phyloP scores from a whole-genome alignment of 1,140 invertebrate species.

The Fopius arisanus region DNA sequence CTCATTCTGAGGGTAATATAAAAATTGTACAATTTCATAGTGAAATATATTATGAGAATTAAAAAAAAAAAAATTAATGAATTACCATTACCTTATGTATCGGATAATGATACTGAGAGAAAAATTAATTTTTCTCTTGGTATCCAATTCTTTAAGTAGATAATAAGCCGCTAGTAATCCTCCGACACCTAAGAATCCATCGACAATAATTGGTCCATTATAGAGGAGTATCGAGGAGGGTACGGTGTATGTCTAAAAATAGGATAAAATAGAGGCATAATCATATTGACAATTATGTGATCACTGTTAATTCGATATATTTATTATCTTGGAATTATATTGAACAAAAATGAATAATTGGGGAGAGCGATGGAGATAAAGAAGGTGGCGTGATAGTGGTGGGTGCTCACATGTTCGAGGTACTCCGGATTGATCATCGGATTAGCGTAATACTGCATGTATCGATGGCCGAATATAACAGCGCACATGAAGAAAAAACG shows the following conservation, averaged over 20 bases:
- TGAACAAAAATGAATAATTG: too few relatives aligned
- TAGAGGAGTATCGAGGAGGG: slow-evolving; percentile 38
- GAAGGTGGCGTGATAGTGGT: too few relatives aligned
- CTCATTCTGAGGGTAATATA: too few relatives aligned
- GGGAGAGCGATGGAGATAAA: too few relatives aligned
- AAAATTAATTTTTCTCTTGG: slow-evolving; percentile 45
- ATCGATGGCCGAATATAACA: slow-evolving; percentile 42
- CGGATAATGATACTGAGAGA: slow-evolving; percentile 41
- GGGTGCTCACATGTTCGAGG: slow-evolving; percentile 43
- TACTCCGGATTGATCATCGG: slow-evolving; percentile 36
- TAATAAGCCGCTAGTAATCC: slow-evolving; percentile 49
- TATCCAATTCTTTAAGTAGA: slow-evolving; percentile 49
- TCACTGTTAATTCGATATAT: too few relatives aligned
- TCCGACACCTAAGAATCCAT: slow-evolving; percentile 53
- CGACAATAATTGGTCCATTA: slow-evolving; percentile 51
- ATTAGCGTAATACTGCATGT: slow-evolving; percentile 40
- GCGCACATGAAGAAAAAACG: slow-evolving; percentile 39
- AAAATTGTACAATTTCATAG: too few relatives aligned
- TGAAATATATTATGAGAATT: too few relatives aligned
- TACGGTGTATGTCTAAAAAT: not conserved
- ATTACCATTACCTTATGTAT: slow-evolving; percentile 42
- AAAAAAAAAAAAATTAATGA: slow-evolving; percentile 13
- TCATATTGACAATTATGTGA: too few relatives aligned
- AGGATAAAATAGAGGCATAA: too few relatives aligned
- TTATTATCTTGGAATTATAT: too few relatives aligned